These are phyloP conservation scores for Fragum whitleyi DNA, from an alignment of 2,888 invertebrate genomes.

Conservation along the genomic window DNA sequence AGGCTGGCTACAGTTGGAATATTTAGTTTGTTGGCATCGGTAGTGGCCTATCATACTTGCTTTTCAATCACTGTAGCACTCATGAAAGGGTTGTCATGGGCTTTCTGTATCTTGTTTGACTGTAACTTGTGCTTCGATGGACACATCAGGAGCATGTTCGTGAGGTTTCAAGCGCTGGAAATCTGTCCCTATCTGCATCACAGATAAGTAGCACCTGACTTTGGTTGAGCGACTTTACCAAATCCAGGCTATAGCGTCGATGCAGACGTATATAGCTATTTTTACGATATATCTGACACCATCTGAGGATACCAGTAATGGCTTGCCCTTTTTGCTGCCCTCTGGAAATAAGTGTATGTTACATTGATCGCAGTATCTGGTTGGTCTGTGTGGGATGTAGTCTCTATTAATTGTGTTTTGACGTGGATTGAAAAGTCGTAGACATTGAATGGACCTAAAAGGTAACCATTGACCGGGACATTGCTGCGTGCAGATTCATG, in stretches of 20 bases:
- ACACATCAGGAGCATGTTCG: constrained; percentile 11
- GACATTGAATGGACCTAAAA: background rate
- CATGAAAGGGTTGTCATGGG: background rate
- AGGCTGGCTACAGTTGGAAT: background rate
- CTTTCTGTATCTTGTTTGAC: background rate
- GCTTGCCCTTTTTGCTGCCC: constrained; percentile 19
- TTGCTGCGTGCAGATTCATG: background rate
- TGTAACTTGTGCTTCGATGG: background rate
- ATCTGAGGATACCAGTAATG: constrained; percentile 8
- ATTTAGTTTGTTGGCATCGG: constrained; percentile 4
- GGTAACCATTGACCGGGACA: background rate
- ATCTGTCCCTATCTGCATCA: constrained; percentile 11
- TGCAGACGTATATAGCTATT: background rate
- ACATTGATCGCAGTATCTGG: background rate
- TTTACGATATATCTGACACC: constrained; percentile 20
- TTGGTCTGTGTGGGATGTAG: background rate
- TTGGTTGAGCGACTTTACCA: background rate
- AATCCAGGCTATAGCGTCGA: constrained; percentile 6
- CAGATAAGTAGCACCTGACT: constrained; percentile 20
- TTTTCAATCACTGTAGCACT: background rate
- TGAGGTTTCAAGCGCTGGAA: background rate
- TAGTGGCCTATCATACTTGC: background rate
- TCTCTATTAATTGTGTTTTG: background rate
- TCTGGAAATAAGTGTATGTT: constrained; percentile 1
- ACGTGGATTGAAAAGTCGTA: background rate